Evolutionary conservation across 2,888 invertebrate genomes (phyloP).

Genomic region (Catonia carolina): DNA sequence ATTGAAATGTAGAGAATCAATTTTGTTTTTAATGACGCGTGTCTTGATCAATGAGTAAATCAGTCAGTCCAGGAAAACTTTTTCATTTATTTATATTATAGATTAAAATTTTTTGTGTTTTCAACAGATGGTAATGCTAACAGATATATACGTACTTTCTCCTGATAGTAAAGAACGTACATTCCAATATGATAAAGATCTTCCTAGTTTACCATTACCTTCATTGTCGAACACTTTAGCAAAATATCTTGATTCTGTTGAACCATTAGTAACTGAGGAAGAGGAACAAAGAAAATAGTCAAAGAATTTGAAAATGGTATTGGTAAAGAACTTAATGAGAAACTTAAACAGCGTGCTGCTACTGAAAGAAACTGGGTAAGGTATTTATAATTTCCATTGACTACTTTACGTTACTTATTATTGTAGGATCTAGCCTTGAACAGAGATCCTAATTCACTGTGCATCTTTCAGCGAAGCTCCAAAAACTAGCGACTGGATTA

Average conservation of each 20-base stretch:
- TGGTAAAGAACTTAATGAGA: slow-evolving; percentile 46
- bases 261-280: slow-evolving; percentile 44
- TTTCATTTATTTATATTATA: too few relatives aligned
- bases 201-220: slow-evolving; percentile 51
- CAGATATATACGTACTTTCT: slow-evolving; percentile 19
- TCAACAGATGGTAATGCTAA: not conserved
- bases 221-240: slow-evolving; percentile 46
- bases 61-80: too few relatives aligned
- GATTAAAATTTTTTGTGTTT: too few relatives aligned
- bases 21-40: too few relatives aligned
- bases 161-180: slow-evolving; percentile 37
- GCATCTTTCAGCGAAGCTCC: too few relatives aligned
- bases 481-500: too few relatives aligned
- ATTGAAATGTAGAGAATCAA: too few relatives aligned
- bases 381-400: too few relatives aligned
- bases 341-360: slow-evolving; percentile 44
- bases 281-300: slow-evolving; percentile 45
- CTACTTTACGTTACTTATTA: too few relatives aligned
- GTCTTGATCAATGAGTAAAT: too few relatives aligned
- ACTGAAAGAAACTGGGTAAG: slow-evolving; percentile 49
- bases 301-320: slow-evolving; percentile 46
- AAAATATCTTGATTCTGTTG: slow-evolving; percentile 49
- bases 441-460: too few relatives aligned
- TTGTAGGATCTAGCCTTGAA: too few relatives aligned
- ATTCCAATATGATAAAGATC: slow-evolving; percentile 47